phyloP scores from a whole-genome alignment of 1,140 invertebrate genomes.

The Leptoteleia sp. region DNA sequence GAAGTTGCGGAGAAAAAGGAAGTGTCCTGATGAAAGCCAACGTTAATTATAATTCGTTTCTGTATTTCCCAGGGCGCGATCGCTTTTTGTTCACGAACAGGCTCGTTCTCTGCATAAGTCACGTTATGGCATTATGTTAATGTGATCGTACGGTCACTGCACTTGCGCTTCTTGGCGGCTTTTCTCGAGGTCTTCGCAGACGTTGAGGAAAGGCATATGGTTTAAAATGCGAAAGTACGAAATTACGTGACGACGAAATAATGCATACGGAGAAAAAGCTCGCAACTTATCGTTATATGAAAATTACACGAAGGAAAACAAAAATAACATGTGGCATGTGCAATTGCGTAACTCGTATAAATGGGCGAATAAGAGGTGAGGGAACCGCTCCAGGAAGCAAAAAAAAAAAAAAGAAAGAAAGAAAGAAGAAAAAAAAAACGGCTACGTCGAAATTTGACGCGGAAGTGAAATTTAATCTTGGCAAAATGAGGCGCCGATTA shows the following conservation, averaged over 20 bases:
- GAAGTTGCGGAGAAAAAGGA: too few species aligned
- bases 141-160: constrained; percentile 72
- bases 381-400: constrained; percentile 10
- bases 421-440: constrained; percentile 24
- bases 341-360: constrained; percentile 34
- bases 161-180: constrained; percentile 63
- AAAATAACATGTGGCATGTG: constrained; percentile 46
- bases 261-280: constrained; percentile 49
- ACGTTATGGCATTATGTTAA: constrained; percentile 72
- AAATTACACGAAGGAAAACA: constrained; percentile 45
- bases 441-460: constrained; percentile 12
- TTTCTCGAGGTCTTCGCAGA: constrained; percentile 56
- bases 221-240: constrained; percentile 60
- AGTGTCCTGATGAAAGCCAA: not conserved
- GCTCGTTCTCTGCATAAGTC: constrained; percentile 44
- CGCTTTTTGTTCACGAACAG: constrained; percentile 28
- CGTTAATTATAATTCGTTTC: constrained; percentile 29
- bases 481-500: not conserved
- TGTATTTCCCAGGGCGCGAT: constrained; percentile 17
- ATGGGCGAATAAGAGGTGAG: constrained; percentile 16
- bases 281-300: constrained; percentile 43
- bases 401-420: too few species aligned
- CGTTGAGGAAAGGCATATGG: constrained; percentile 36
- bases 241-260: constrained; percentile 55
- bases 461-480: constrained; percentile 6